Evolutionary conservation across 2,797 vertebrate species (phyloP), one percentile per base, ranked within the genome.

Genomic region (Chrosomus eos): DNA sequence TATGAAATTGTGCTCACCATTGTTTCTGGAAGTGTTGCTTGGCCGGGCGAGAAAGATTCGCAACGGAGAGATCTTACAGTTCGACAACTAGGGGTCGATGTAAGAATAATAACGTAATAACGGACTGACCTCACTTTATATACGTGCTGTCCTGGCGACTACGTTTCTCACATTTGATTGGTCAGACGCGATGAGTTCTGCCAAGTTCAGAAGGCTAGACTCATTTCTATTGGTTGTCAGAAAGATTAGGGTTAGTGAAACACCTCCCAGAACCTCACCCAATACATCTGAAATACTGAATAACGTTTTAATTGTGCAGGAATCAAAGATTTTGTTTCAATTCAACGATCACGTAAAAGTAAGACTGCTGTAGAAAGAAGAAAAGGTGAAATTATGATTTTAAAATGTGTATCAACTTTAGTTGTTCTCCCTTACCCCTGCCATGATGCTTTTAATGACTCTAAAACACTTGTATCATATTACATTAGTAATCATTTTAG

Each of bases 11-110:
- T 53, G n/a, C 89, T 91, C 60, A 91, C 90, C 90, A 91, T 91
- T 84, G 43, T 87, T 87, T 2, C 45, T 31, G 66, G 28, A 38
- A 51, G 40, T 68, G 51, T 80, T 81, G 26, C 23, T 64, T n/a
- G 40, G 40, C 60, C 36, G 36, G 66, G 23, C 28, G 23, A 48
- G 43, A 78, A 53, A 85, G 76, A 83, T 71, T 91, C 86, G 87
- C 77, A 40, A 73, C 68, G 21, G 26, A 43, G 38, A 75, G 66
- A 80, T 94, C 94, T 95, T 93, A 94, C 95, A 92, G 77, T 79
- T 87, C 94, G 94, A 95, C 94, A 87, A 86, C 92, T 91, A 80
- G 92, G 75, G 91, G 93, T 94, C 94, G 94, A 91, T 93, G 94
- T 95, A 95, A 95, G 94, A 94, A 80, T 86, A 92, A 93, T 94